These are phyloP conservation scores for Coleophora flavipennella DNA, from an alignment of 2,888 invertebrate genomes.

Conservation along the genomic window DNA sequence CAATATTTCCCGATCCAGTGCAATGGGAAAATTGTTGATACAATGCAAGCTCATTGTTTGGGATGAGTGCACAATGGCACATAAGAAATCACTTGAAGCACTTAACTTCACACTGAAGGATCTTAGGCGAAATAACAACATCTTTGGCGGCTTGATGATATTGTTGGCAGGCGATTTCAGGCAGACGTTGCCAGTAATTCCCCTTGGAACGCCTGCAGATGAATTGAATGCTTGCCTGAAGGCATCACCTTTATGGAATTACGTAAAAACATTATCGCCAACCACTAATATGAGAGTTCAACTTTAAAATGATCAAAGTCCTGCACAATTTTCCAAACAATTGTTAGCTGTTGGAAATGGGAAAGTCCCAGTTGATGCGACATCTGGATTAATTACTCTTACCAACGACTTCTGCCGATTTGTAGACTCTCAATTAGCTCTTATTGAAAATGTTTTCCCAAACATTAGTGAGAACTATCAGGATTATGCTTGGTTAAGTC, in stretches of 20 bases:
- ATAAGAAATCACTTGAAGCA: slow-evolving; percentile 11
- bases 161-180: slow-evolving; percentile 12
- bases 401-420: background rate
- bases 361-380: background rate
- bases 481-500: background rate
- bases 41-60: slow-evolving; percentile 14
- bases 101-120: slow-evolving; percentile 10
- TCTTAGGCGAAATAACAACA: slow-evolving; percentile 7
- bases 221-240: slow-evolving; percentile 5
- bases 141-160: slow-evolving; percentile 13
- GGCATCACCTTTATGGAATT: slow-evolving; percentile 5
- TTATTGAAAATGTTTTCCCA: background rate
- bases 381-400: background rate
- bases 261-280: slow-evolving; percentile 5
- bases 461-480: background rate
- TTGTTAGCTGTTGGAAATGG: background rate
- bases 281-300: background rate
- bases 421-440: background rate
- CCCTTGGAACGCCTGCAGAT: slow-evolving; percentile 15
- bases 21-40: slow-evolving; percentile 9
- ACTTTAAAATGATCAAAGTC: background rate
- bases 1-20: slow-evolving; percentile 16
- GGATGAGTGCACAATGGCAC: too few species aligned
- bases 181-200: slow-evolving; percentile 8
- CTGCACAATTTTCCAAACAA: background rate